These are phyloP conservation scores for Campylomormyrus tamandua DNA, from an alignment of 2,113 vertebrate species.

Conservation along the genomic window DNA sequence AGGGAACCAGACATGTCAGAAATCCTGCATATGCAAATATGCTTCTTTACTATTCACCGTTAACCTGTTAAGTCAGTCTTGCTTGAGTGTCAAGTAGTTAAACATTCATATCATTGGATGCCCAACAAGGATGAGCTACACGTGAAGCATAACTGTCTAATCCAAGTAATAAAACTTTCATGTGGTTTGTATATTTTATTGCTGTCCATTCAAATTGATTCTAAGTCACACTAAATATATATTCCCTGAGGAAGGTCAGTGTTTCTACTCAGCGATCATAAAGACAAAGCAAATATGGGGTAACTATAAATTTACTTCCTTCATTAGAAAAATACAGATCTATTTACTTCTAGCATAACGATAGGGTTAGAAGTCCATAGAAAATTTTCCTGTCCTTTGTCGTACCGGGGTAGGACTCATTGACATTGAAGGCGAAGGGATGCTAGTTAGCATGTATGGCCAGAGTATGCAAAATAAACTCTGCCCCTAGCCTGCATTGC, in stretches of 20 bases:
- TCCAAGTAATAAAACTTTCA: not conserved
- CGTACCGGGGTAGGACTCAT: not conserved
- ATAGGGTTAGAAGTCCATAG: not conserved
- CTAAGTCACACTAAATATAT: not conserved
- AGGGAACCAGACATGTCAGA: not conserved
- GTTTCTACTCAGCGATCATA: not conserved
- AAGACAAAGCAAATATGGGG: not conserved
- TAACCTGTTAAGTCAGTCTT: not conserved
- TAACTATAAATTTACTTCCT: not conserved
- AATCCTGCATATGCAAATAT: not conserved
- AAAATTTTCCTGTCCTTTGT: not conserved
- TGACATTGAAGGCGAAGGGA: not conserved
- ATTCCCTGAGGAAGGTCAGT: not conserved
- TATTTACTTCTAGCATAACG: not conserved
- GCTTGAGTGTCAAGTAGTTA: not conserved
- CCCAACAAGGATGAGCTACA: not conserved
- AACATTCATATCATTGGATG: not conserved
- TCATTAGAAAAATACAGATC: not conserved
- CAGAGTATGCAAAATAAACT: not conserved
- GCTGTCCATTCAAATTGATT: not conserved
- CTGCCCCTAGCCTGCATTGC: not conserved
- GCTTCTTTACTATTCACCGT: not conserved
- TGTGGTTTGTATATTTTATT: not conserved
- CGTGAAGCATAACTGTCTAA: not conserved
- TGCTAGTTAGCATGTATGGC: not conserved